Percentiles rank a stretch among this genome's conserved stretches.
Conservation (phyloP, 1,140 invertebrate genomes). For the Solen grandis region DNA sequence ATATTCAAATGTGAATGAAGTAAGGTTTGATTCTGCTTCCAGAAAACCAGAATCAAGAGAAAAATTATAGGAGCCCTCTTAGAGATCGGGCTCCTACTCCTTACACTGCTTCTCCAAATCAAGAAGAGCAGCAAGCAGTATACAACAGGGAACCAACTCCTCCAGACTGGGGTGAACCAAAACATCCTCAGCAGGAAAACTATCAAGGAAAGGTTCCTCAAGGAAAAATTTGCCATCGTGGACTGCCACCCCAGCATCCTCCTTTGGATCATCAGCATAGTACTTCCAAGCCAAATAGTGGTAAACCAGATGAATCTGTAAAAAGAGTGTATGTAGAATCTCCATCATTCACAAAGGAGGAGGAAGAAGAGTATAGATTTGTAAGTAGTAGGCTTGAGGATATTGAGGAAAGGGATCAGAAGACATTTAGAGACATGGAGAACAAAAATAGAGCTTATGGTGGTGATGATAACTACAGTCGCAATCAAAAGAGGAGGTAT, state of each 20-base stretch:
- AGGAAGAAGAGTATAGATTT: slow-evolving; percentile 75
- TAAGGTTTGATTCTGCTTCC: slow-evolving; percentile 9
- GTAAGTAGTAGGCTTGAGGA: slow-evolving; percentile 72
- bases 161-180: slow-evolving; percentile 57
- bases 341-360: slow-evolving; percentile 72
- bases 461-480: slow-evolving; percentile 36
- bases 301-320: slow-evolving; percentile 16
- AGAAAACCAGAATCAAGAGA: not conserved
- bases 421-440: slow-evolving; percentile 66
- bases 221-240: slow-evolving; percentile 7
- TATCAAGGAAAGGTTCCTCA: too few relatives aligned
- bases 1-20: slow-evolving; percentile 33
- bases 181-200: slow-evolving; percentile 12
- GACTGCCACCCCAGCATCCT: slow-evolving; percentile 50
- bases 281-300: slow-evolving; percentile 16
- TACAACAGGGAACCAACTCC: not conserved
- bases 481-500: too few relatives aligned
- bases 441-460: slow-evolving; percentile 46
- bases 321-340: slow-evolving; percentile 73
- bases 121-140: slow-evolving; percentile 13
- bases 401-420: slow-evolving; percentile 60
- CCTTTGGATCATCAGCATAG: slow-evolving; percentile 45
- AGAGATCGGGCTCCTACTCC: slow-evolving; percentile 43
- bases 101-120: slow-evolving; percentile 13
- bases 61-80: not conserved